These are phyloP conservation scores for Cotesia chilonis DNA, from an alignment of 1,140 invertebrate genomes.

Conservation along the genomic window DNA sequence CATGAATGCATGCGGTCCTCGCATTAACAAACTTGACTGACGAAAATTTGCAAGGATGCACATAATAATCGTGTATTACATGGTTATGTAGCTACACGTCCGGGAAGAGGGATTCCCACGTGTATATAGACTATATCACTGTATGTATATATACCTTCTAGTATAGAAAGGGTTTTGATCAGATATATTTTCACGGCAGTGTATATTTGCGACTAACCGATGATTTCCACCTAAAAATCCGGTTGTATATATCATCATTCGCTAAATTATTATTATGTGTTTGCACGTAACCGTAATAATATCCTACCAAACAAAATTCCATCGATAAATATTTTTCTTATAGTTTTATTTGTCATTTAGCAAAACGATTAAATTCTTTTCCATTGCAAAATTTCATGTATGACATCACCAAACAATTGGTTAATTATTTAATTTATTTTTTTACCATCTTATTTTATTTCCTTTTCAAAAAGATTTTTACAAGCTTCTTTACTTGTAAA, in stretches of 20 bases:
- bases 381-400: too few relatives aligned
- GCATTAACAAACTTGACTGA: conserved; percentile 52
- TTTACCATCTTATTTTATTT: too few relatives aligned
- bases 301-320: too few relatives aligned
- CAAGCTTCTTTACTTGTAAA: neutral
- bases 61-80: conserved; percentile 61
- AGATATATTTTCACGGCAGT: conserved; percentile 26
- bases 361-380: too few relatives aligned
- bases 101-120: conserved; percentile 59
- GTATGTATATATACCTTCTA: too few relatives aligned
- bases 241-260: conserved; percentile 8
- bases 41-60: conserved; percentile 61
- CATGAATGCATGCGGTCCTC: conserved; percentile 44
- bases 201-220: conserved; percentile 29
- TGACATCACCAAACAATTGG: too few relatives aligned
- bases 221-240: conserved; percentile 27
- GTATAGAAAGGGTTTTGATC: conserved; percentile 25
- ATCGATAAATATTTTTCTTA: too few relatives aligned
- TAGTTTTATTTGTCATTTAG: too few relatives aligned
- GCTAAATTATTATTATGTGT: conserved; percentile 1
- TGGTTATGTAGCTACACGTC: conserved; percentile 53
- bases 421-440: too few relatives aligned
- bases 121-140: conserved; percentile 21
- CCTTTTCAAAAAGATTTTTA: neutral
- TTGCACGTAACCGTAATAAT: conserved; percentile 8